Base-by-base conservation (phyloP, 2,113 vertebrate genomes). In the Urocolius indicus region DNA sequence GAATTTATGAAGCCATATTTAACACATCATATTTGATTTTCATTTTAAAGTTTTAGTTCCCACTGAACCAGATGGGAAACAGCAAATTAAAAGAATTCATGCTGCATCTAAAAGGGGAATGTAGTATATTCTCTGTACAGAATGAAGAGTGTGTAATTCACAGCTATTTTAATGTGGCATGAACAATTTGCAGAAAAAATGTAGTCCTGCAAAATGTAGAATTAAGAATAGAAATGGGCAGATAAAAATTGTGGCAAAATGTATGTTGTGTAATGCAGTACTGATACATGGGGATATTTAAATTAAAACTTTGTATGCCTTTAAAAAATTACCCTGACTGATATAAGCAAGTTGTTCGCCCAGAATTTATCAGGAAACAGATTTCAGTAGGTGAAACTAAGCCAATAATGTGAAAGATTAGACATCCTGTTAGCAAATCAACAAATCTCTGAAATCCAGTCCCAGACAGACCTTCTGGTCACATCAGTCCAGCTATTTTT, bases 141-240 rank as follows among this genome's bases (percentile, higher is more conserved):
- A 96, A 71, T 16, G 20, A 87, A 58, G 22, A 11, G 11, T 59
- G 55, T 61, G 54, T 75, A 84, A 93, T 87, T 89, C 91, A 86
- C 48, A 75, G 34, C 6, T 9, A 87, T 94, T 93, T 84, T 72
- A 87, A 93, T 54, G 51, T 52, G 26, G 61, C 81, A 74, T 63
- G 48, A 92, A 92, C 51, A 81, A 68, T 30, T 87, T 81, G 90
- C 32, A 89, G 65, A 84, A 87, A 87, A 89, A 92, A 68, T 18
- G 22, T 34, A 65, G 34, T 68, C 36, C 61, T 94, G 17, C 29
- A 88, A 88, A 97, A 89, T 78, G 34, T 41, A 78, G 63, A 90
- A 87, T 82, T 93, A 92, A 84, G 65, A 86, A 78, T 54, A 84
- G 21, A 84, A 95, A 87, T 2, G 3, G 52, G 16, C 24, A 77